Evolutionary conservation across 2,888 invertebrate species (phyloP).

Genomic region (Calameuta pallipes): DNA sequence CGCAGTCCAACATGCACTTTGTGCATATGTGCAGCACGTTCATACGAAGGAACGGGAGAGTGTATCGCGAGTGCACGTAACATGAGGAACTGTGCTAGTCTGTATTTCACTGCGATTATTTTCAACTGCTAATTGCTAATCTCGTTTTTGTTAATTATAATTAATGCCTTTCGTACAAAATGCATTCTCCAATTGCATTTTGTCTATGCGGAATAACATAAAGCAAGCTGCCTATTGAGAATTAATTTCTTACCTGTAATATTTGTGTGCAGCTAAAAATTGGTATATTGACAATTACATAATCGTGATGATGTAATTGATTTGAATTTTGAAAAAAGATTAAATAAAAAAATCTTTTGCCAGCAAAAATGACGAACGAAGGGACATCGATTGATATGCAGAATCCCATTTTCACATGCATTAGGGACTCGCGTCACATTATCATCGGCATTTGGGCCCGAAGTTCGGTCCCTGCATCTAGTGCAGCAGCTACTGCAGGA

Average conservation of each 20-base stretch:
- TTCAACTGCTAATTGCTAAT: conserved; percentile 65
- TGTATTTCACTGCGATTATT: conserved; percentile 47
- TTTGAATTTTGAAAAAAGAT: not conserved
- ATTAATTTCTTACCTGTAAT: conserved; percentile 1
- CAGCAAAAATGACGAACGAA: not conserved
- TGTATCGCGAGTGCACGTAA: conserved; percentile 17
- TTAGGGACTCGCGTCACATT: conserved; percentile 48
- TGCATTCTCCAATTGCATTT: conserved; percentile 4
- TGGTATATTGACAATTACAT: not conserved
- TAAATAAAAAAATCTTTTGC: too few relatives aligned
- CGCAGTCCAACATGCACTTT: conserved; percentile 25
- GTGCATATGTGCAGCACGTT: conserved; percentile 20
- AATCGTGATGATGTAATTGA: not conserved
- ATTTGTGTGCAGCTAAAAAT: not conserved
- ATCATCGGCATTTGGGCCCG: conserved; percentile 51
- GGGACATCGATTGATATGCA: conserved; percentile 23
- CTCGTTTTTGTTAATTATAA: conserved; percentile 64
- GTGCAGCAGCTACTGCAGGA: conserved; percentile 16
- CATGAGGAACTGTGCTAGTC: conserved; percentile 21
- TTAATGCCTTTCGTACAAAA: conserved; percentile 58
- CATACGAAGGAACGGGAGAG: conserved; percentile 26
- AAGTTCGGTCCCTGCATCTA: conserved; percentile 5
- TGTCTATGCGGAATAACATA: not conserved
- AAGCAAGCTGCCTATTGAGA: conserved; percentile 7
- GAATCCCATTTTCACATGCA: conserved; percentile 29